Conservation (phyloP, 2,797 vertebrate species). For the Petrocephalus sullivani region DNA sequence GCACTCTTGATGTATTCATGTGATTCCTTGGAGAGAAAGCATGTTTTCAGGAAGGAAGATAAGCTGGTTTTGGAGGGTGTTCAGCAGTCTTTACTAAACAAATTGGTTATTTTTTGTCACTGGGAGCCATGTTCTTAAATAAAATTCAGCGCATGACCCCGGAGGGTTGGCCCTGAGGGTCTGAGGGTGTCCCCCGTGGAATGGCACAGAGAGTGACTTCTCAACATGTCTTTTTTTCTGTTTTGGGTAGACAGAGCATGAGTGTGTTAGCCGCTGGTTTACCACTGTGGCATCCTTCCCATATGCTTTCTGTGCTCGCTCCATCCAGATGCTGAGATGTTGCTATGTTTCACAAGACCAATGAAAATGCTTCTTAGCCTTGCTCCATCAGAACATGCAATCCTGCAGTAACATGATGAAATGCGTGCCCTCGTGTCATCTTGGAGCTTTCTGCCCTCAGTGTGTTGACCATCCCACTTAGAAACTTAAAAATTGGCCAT, state of each 20-base stretch:
- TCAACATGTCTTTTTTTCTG: neutral
- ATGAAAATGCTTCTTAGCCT: neutral
- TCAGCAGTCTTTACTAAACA: neutral
- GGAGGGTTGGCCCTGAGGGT: neutral
- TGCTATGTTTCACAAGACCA: conserved; percentile 26
- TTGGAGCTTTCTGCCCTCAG: neutral
- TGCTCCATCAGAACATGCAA: neutral
- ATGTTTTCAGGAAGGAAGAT: neutral
- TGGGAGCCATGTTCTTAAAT: neutral
- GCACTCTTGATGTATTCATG: neutral
- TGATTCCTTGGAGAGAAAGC: neutral
- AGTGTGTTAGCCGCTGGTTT: neutral
- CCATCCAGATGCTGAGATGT: conserved; percentile 51
- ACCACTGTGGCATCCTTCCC: neutral
- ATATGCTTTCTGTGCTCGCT: conserved; percentile 45
- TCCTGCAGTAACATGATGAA: neutral
- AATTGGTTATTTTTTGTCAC: neutral
- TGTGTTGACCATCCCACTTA: conserved; percentile 22
- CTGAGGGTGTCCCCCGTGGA: neutral
- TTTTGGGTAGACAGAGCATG: neutral
- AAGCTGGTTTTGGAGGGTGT: neutral
- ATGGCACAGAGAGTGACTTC: neutral
- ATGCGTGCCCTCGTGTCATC: neutral
- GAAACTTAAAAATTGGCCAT: conserved; percentile 16
- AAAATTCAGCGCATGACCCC: neutral